Conservation (phyloP, 2,888 invertebrate genomes). For the Calameuta pallipes region DNA sequence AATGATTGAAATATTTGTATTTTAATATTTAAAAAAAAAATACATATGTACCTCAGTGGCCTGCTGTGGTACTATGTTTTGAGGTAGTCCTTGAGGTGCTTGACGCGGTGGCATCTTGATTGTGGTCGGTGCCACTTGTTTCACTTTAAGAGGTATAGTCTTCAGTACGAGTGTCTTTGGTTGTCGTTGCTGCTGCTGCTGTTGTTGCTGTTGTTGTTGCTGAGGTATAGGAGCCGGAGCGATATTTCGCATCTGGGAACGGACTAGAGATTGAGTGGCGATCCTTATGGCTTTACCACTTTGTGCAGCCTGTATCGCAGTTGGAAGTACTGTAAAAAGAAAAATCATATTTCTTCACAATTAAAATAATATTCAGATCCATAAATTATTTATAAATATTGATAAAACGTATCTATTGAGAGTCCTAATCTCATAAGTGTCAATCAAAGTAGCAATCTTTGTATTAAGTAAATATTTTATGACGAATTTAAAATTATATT, state of each 20-base stretch:
- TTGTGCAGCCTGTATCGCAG: constrained; percentile 27
- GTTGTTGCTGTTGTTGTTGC: constrained; percentile 27
- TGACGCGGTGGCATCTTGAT: constrained; percentile 58
- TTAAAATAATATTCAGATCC: background rate
- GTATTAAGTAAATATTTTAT: background rate
- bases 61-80: constrained; percentile 50
- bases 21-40: background rate
- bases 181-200: constrained; percentile 44
- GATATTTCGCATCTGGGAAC: constrained; percentile 54
- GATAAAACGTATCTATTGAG: background rate
- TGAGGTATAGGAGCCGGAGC: constrained; percentile 43
- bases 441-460: background rate
- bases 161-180: constrained; percentile 61
- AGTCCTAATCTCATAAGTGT: background rate
- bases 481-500: background rate
- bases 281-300: constrained; percentile 54
- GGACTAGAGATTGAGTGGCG: constrained; percentile 53
- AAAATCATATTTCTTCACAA: background rate
- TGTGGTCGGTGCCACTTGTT: constrained; percentile 58
- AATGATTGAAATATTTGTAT: background rate
- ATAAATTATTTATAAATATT: background rate
- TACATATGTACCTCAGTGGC: constrained; percentile 51
- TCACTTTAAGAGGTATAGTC: constrained; percentile 60
- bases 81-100: constrained; percentile 35
- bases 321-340: constrained; percentile 19